Percentiles rank a stretch among this genome's conserved stretches.
Conservation (phyloP, 1,140 invertebrate species). For the Drosophila elegans region DNA sequence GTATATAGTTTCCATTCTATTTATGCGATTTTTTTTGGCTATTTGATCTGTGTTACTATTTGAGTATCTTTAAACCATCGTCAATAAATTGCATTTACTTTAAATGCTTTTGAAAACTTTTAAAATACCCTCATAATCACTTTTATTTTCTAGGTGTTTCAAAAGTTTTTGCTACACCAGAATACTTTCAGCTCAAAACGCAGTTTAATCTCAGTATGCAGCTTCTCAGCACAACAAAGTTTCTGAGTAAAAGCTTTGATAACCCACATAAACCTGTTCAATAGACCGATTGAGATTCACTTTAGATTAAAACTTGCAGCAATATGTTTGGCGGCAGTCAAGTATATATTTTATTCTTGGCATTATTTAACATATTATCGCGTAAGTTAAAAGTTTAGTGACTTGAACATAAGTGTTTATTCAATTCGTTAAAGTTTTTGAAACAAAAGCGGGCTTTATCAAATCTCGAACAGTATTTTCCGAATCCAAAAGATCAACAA, state of each 20-base stretch:
- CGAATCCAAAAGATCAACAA: too few relatives aligned
- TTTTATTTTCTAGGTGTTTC: neutral
- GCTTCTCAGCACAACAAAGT: neutral
- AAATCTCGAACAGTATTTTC: too few relatives aligned
- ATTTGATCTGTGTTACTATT: neutral
- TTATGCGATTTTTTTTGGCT: neutral
- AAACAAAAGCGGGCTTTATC: too few relatives aligned
- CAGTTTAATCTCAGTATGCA: neutral
- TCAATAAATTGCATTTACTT: too few relatives aligned
- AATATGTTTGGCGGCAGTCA: neutral
- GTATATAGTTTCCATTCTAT: neutral
- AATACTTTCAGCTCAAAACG: neutral
- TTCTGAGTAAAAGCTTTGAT: neutral
- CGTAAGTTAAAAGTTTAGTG: constrained; percentile 9
- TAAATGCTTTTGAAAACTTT: too few relatives aligned
- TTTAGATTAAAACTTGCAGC: neutral
- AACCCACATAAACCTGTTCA: neutral
- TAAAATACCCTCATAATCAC: too few relatives aligned
- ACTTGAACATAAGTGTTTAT: too few relatives aligned
- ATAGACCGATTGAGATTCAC: neutral
- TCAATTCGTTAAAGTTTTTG: too few relatives aligned
- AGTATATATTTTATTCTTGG: neutral
- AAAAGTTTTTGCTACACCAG: neutral
- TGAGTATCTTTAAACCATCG: too few relatives aligned
- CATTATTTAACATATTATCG: neutral